Percentiles rank a stretch among this genome's conserved stretches.
These are phyloP conservation scores for Hippopotamyrus pictus DNA, from an alignment of 2,797 vertebrate genomes.

Conservation along the genomic window DNA sequence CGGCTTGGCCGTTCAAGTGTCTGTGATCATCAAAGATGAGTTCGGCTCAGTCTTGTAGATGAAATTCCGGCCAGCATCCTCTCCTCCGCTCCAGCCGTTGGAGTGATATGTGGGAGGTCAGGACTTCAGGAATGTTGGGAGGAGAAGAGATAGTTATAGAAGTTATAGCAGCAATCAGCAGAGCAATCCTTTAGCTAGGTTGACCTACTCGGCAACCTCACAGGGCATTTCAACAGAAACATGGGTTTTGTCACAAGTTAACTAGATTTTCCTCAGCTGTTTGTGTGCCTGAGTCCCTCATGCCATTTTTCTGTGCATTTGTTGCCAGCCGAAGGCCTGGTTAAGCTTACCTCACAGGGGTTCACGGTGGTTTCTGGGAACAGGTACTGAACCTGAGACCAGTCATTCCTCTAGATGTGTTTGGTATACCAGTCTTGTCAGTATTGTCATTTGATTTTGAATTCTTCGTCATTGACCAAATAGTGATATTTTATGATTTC, in stretches of 20 bases:
- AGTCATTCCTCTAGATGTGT: neutral
- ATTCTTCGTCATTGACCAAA: neutral
- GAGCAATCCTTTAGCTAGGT: neutral
- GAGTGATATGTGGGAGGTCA: neutral
- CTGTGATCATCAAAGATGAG: conserved; percentile 17
- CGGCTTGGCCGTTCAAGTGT: conserved; percentile 22
- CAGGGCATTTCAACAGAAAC: neutral
- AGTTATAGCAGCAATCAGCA: neutral
- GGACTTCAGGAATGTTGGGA: neutral
- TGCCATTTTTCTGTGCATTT: neutral
- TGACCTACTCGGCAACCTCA: neutral
- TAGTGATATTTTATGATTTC: neutral
- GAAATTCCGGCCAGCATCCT: conserved; percentile 42
- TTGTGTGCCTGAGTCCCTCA: neutral
- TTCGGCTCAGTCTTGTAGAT: conserved; percentile 41
- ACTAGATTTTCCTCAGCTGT: neutral
- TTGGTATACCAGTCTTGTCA: neutral
- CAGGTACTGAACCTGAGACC: neutral
- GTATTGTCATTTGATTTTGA: neutral
- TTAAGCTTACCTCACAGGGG: neutral
- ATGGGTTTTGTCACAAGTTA: neutral
- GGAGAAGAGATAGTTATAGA: neutral
- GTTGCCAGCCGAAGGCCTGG: neutral
- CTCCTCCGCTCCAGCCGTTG: conserved; percentile 15
- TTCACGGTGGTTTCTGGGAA: neutral